Evolutionary conservation across 64 coral and sea anemone genomes (phyloP), one percentile per base, ranked within the genome.

Genomic region (Montipora foliosa): DNA sequence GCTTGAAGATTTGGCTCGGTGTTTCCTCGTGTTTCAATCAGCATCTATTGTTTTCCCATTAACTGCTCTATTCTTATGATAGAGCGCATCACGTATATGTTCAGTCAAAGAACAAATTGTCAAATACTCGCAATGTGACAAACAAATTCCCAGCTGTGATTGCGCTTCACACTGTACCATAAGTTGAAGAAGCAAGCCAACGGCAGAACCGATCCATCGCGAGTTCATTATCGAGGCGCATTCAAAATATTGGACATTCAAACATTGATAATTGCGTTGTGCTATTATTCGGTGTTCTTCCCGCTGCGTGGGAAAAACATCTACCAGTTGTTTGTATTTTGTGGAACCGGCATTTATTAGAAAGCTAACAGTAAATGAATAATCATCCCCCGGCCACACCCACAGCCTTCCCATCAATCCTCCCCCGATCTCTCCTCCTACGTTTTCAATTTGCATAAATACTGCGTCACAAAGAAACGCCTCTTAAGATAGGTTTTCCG

Each of bases 381-480:
- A 5, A 62, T 44, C 13, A 5, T 47, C 8, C 45, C 60, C 59
- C 44, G 16, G 6, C 29, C 82, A 44, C 37, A 47, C 67, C 82
- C 82, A 66, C 62, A 47, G 47, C 46, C 8, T 71, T 70, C 44
- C 81, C 60, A 84, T 45, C 37, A 25, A n/a, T 19, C 59, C 59
- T 19, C 81, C 82, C 66, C 62, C 82, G 15, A 51, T 45, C 82
- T 19, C 46, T 86, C 82, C 82, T 86, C 66, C n/a, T 29, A 50
- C 44, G 66, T 12, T 72, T 72, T 20, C 48, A 11, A 25, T 84
- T 68, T 71, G n/a, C 44, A 8, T 86, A 71, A 14, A 48, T 15
- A 22, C 6, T 71, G 19, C 64, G 46, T 86, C 66, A 71, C 60
- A 46, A 84, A 45, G 37, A 59, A 76, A 46, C 37, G 15, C 15